Percentiles rank a stretch among this genome's conserved stretches.
Evolutionary conservation across 2,113 vertebrate genomes (phyloP).

Genomic region (Motacilla alba): DNA sequence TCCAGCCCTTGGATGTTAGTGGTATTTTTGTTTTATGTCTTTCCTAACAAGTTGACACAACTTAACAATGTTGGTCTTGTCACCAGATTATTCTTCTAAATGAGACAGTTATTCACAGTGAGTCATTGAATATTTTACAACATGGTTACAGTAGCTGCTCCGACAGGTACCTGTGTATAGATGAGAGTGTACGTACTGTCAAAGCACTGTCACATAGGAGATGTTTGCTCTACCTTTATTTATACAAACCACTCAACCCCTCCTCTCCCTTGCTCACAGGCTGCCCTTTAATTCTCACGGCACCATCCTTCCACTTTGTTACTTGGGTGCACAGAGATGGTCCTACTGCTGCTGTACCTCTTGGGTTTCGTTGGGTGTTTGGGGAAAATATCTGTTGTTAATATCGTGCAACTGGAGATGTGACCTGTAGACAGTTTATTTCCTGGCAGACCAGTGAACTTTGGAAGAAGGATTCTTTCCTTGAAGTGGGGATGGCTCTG

Average conservation of each 20-base stretch:
- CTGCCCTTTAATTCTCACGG: not conserved
- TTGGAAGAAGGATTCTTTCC: not conserved
- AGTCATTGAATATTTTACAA: slow-evolving; percentile 45
- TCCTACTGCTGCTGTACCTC: not conserved
- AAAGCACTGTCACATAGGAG: slow-evolving; percentile 3
- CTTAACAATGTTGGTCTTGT: slow-evolving; percentile 58
- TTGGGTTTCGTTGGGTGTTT: not conserved
- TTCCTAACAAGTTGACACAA: slow-evolving; percentile 49
- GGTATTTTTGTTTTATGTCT: slow-evolving; percentile 61
- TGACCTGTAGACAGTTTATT: not conserved
- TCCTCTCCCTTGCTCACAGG: not conserved
- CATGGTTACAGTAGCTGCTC: slow-evolving; percentile 12
- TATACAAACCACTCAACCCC: slow-evolving; percentile 28
- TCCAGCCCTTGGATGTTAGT: slow-evolving; percentile 47
- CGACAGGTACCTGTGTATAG: slow-evolving; percentile 23
- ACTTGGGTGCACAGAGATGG: not conserved
- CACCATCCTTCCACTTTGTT: not conserved
- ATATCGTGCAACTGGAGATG: not conserved
- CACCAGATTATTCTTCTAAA: slow-evolving; percentile 38
- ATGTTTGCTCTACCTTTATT: slow-evolving; percentile 49
- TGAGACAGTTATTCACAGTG: slow-evolving; percentile 37
- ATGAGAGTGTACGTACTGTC: slow-evolving; percentile 35
- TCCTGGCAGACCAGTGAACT: not conserved
- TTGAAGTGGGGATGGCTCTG: not conserved
- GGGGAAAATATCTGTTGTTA: not conserved